Conservation (phyloP, 2,888 invertebrate species). For the Pterobdella sp. region DNA sequence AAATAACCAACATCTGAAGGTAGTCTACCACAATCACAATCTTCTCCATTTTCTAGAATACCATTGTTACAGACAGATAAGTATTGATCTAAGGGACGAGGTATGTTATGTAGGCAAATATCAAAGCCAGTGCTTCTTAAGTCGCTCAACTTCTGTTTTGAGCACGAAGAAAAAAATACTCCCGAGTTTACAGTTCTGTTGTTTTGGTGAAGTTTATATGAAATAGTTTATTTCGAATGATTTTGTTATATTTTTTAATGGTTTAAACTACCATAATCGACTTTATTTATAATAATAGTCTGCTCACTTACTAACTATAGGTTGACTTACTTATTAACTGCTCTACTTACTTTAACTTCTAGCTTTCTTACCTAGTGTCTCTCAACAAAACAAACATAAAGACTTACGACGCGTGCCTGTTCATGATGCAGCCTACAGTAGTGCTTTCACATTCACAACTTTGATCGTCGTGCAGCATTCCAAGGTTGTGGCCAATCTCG, state of each 20-base stretch:
- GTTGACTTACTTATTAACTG: too few relatives aligned
- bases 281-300: too few relatives aligned
- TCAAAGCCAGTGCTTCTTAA: not conserved
- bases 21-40: conserved; percentile 24
- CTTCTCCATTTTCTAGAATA: conserved; percentile 19
- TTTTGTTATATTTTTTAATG: too few relatives aligned
- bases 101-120: conserved; percentile 19
- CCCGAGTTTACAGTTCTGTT: not conserved
- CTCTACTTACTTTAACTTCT: not conserved
- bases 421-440: conserved; percentile 73
- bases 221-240: not conserved
- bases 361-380: not conserved
- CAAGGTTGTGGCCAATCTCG: conserved; percentile 98
- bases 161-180: conserved; percentile 6
- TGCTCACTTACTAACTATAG: too few relatives aligned
- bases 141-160: not conserved
- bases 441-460: conserved; percentile 66
- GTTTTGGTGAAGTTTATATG: not conserved
- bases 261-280: too few relatives aligned
- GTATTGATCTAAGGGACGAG: not conserved
- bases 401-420: conserved; percentile 77
- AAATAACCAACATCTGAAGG: not conserved
- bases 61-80: conserved; percentile 21
- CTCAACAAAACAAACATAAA: not conserved
- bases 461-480: conserved; percentile 86